Conservation (phyloP, 2,113 vertebrate genomes). For the Trinectes maculatus region DNA sequence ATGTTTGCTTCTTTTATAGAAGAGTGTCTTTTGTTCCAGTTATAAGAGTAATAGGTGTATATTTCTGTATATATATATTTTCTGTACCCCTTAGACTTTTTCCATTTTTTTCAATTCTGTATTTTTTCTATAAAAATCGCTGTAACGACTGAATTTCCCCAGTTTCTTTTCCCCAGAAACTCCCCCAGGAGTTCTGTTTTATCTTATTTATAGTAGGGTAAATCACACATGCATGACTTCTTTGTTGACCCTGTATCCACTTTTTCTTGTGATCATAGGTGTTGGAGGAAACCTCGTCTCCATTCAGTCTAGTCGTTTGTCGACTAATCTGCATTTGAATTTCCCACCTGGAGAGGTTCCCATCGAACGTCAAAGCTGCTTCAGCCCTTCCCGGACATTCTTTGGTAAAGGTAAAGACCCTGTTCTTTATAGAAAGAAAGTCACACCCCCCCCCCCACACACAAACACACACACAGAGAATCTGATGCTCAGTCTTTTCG, state of each 20-base stretch:
- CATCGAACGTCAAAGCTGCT: conserved; percentile 82
- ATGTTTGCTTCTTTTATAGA: too few relatives aligned
- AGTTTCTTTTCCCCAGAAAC: too few relatives aligned
- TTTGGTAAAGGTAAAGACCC: conserved; percentile 86
- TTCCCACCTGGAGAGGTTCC: conserved; percentile 86
- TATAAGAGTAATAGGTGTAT: too few relatives aligned
- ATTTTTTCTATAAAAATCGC: too few relatives aligned
- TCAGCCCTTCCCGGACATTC: conserved; percentile 86
- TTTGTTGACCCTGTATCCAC: background rate
- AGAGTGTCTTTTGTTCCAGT: too few relatives aligned
- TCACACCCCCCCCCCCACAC: background rate
- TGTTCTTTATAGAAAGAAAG: background rate
- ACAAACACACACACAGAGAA: background rate
- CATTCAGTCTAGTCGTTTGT: conserved; percentile 94
- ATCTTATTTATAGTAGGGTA: background rate
- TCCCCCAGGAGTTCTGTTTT: too few relatives aligned
- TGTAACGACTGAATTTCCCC: too few relatives aligned
- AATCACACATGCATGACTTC: background rate
- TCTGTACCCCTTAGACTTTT: too few relatives aligned
- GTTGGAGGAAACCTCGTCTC: conserved; percentile 95
- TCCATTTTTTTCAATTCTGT: too few relatives aligned
- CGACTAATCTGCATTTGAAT: conserved; percentile 91
- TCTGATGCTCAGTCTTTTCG: conserved; percentile 21
- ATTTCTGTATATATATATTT: too few relatives aligned
- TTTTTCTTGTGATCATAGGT: conserved; percentile 69